Base-by-base conservation (phyloP, 1,140 invertebrate species). In the Drosophila obscura region DNA sequence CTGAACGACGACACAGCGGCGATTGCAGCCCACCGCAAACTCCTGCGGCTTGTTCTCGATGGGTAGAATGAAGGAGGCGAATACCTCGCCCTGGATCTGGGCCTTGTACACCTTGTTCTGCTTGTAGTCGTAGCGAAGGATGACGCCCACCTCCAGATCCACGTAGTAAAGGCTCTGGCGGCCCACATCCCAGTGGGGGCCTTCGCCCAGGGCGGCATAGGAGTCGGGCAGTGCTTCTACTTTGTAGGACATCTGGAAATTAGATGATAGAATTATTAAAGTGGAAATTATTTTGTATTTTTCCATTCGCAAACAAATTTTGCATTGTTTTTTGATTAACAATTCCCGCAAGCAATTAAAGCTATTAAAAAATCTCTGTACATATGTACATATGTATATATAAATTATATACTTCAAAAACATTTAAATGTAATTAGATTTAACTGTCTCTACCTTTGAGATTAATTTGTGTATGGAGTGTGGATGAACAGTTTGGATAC, bases 121-220 rank as follows among this genome's bases (percentile, higher is more conserved):
- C 1, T 87, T 85, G 44, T 93, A 93, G 74, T 95, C 92, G 69
- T 94, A 94, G 64, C 93, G 93, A 45, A 94, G 92, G 0, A 96
- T 91, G 48, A 92, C 92, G 7, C 94, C 93, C 1, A 85, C 91
- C 28, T 93, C 82, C 51, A 96, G 94, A 77, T 96, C 95, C 2
- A 96, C 95, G 80, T 93, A 96, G 72, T 94, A 95, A 1, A 96
- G 92, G 9, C 93, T 91, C 66, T 95, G 93, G 1, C 92, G 93
- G 6, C 91, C 88, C 19, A 87, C 90, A 89, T 96, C 94, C 96
- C 96, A 97, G 74, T 95, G 94, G 43, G 94, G 96, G 44, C 93
- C 95, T 92, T 96, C 95, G 8, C 92, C 93, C 59, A 94, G 92
- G 39, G 91, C 88, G 13, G 83, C 84, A 46, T 79, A 78, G 1